Conservation (phyloP, 2,888 invertebrate genomes). For the Hypolimnas misippus region DNA sequence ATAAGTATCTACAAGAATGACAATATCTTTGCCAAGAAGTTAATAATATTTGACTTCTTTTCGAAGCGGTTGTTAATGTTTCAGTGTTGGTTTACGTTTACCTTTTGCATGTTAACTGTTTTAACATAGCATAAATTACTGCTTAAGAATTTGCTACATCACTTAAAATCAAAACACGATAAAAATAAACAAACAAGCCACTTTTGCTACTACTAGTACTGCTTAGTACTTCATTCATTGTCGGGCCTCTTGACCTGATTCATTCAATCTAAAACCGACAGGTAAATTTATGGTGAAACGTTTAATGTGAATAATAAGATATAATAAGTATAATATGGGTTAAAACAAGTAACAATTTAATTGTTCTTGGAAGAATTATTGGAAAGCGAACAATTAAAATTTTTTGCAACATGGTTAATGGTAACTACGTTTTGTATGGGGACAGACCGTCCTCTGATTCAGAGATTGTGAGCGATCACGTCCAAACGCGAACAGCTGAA, state of each 20-base stretch:
- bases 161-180: conserved; percentile 49
- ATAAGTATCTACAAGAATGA: too few relatives aligned
- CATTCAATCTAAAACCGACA: background rate
- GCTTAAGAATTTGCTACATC: conserved; percentile 64
- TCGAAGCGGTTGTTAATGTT: background rate
- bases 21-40: too few relatives aligned
- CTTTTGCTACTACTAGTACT: conserved; percentile 56
- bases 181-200: conserved; percentile 73
- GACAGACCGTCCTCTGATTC: conserved; percentile 75
- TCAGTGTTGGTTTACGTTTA: conserved; percentile 2
- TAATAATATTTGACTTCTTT: too few relatives aligned
- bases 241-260: conserved; percentile 14
- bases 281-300: background rate
- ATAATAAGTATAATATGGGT: conserved; percentile 9
- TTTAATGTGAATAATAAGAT: background rate
- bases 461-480: conserved; percentile 75
- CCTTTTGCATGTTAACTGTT: conserved; percentile 32
- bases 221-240: conserved; percentile 56
- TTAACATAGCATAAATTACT: conserved; percentile 52
- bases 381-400: background rate
- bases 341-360: background rate
- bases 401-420: conserved; percentile 74
- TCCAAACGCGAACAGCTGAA: conserved; percentile 67
- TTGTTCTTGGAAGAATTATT: conserved; percentile 1
- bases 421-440: conserved; percentile 76